These are phyloP conservation scores for Erebia aethiops DNA, from an alignment of 2,888 invertebrate species.

Conservation along the genomic window DNA sequence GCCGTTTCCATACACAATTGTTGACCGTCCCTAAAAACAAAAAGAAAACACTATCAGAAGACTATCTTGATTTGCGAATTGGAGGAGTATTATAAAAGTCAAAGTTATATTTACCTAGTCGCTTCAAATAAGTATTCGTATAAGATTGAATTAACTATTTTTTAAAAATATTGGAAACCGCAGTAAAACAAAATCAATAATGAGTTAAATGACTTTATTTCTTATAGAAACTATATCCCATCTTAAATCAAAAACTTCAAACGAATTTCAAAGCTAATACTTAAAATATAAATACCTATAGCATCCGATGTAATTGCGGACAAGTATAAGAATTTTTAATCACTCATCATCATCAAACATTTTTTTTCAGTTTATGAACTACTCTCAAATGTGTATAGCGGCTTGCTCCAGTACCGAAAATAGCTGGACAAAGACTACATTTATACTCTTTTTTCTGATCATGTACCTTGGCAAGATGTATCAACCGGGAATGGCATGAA, in stretches of 20 bases:
- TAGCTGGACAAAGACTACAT: conserved; percentile 55
- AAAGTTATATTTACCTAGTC: conserved; percentile 6
- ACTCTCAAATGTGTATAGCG: conserved; percentile 67
- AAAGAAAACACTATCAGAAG: conserved; percentile 60
- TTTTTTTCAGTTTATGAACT: conserved; percentile 51
- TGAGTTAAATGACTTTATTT: background rate
- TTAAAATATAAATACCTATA: background rate
- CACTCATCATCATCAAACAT: background rate
- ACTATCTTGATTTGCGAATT: conserved; percentile 5
- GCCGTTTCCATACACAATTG: conserved; percentile 65
- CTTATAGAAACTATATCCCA: background rate
- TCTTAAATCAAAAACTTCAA: background rate
- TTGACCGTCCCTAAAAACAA: conserved; percentile 69
- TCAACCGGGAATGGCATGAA: conserved; percentile 57
- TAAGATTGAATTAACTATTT: background rate
- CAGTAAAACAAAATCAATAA: background rate
- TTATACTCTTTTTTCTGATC: conserved; percentile 57
- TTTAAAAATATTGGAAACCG: background rate
- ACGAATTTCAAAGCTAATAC: background rate
- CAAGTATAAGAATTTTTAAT: background rate
- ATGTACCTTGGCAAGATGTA: conserved; percentile 58
- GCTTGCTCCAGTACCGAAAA: conserved; percentile 60
- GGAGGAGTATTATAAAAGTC: background rate
- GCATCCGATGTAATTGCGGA: background rate
- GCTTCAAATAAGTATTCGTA: background rate